These are phyloP conservation scores for Pluvialis apricaria DNA, from an alignment of 2,113 vertebrate genomes.

Conservation along the genomic window DNA sequence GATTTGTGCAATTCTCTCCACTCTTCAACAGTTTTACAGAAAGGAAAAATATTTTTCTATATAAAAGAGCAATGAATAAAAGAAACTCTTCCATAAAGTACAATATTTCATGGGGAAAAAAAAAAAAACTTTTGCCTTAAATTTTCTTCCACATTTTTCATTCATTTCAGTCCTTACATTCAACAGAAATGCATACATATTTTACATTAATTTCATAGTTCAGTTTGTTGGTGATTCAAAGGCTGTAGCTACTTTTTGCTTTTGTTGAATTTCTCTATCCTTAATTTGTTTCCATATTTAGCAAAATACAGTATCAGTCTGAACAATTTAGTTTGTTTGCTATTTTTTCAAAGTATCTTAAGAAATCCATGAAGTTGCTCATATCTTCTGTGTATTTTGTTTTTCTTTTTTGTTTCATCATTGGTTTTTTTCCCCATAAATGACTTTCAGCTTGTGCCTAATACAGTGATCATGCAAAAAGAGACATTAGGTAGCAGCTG, in stretches of 20 bases:
- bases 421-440: neutral
- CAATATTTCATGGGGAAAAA: neutral
- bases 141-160: neutral
- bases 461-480: neutral
- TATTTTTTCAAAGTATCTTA: neutral
- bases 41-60: neutral
- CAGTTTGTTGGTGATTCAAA: neutral
- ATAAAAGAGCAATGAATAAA: neutral
- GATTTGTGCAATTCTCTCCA: neutral
- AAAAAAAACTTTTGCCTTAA: neutral
- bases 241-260: neutral
- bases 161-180: neutral
- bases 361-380: neutral
- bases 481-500: neutral
- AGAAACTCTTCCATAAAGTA: neutral
- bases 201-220: neutral
- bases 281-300: neutral
- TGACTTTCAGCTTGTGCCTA: neutral
- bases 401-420: neutral
- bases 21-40: neutral
- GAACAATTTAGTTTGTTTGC: neutral
- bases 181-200: neutral
- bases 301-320: neutral
- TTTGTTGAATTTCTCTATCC: neutral
- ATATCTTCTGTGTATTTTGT: neutral